Conservation (phyloP, 2,888 invertebrate species). For the Exephanes ischioxanthus region DNA sequence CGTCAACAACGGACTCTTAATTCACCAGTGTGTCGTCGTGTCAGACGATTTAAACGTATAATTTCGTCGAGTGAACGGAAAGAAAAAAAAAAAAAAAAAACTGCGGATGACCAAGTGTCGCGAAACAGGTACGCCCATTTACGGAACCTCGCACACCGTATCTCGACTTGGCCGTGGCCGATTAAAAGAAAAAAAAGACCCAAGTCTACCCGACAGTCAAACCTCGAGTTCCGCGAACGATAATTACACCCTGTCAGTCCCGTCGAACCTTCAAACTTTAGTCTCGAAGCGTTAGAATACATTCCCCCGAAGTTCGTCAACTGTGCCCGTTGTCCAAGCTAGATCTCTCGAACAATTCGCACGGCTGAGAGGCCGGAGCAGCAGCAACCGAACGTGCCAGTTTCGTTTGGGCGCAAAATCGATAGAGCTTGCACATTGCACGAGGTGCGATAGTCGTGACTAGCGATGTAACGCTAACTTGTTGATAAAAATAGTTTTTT, state of each 20-base stretch:
- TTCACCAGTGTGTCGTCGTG: slow-evolving; percentile 41
- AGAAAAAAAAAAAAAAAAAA: slow-evolving; percentile 3
- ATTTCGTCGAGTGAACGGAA: not conserved
- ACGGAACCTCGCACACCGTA: slow-evolving; percentile 48
- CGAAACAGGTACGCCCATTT: slow-evolving; percentile 72
- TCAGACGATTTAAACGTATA: slow-evolving; percentile 12
- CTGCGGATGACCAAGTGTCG: slow-evolving; percentile 55
- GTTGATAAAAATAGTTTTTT: slow-evolving; percentile 62
- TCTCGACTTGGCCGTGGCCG: slow-evolving; percentile 33
- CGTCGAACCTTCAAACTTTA: not conserved
- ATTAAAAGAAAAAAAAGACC: slow-evolving; percentile 19
- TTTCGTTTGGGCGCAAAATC: slow-evolving; percentile 77
- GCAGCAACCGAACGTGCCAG: slow-evolving; percentile 69
- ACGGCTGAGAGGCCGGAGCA: slow-evolving; percentile 47
- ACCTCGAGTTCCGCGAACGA: slow-evolving; percentile 20
- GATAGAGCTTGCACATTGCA: slow-evolving; percentile 75
- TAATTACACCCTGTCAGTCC: not conserved
- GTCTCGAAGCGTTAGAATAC: not conserved
- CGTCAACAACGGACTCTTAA: slow-evolving; percentile 22
- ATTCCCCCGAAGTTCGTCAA: slow-evolving; percentile 2
- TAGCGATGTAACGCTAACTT: slow-evolving; percentile 49
- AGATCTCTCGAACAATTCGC: slow-evolving; percentile 36
- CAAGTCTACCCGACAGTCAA: not conserved
- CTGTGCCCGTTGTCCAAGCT: slow-evolving; percentile 16
- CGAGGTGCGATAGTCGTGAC: slow-evolving; percentile 57